Percentiles rank a stretch among this genome's conserved stretches.
These are phyloP conservation scores for Camptogramma bilineatum DNA, from an alignment of 2,888 invertebrate species.

Conservation along the genomic window DNA sequence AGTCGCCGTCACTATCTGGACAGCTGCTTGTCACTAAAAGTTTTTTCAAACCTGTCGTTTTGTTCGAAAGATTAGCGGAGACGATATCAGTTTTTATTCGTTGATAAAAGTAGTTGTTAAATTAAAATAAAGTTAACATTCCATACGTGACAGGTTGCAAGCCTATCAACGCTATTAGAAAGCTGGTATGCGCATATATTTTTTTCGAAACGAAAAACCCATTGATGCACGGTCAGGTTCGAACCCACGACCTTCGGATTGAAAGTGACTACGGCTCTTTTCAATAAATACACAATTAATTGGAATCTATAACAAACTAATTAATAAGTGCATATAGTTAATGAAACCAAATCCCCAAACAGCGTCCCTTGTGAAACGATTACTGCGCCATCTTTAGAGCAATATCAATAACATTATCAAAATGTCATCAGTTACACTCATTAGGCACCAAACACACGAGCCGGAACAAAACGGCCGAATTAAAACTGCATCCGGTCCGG, in stretches of 20 bases:
- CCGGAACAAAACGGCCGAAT: constrained; percentile 72
- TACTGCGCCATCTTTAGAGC: constrained; percentile 45
- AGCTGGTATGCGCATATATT: too few species aligned
- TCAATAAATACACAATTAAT: not conserved
- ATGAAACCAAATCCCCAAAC: constrained; percentile 18
- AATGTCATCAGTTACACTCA: constrained; percentile 75
- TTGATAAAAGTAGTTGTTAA: too few species aligned
- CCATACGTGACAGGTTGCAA: too few species aligned
- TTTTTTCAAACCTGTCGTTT: constrained; percentile 41
- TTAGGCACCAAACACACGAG: constrained; percentile 59
- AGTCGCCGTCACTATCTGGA: constrained; percentile 43
- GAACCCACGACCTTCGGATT: too few species aligned
- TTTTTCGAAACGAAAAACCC: too few species aligned
- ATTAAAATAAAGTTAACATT: too few species aligned
- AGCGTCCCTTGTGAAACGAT: constrained; percentile 38
- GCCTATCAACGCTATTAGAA: too few species aligned
- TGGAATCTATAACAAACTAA: not conserved
- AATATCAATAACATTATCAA: constrained; percentile 76
- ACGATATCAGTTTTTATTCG: not conserved
- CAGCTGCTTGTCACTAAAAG: constrained; percentile 42
- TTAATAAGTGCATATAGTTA: not conserved
- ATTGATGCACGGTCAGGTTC: too few species aligned
- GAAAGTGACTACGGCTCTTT: not conserved
- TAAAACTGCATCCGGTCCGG: constrained; percentile 77
- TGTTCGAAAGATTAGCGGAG: constrained; percentile 19